Evolutionary conservation across 2,888 invertebrate genomes (phyloP).

Genomic region (Pachliopta kotzebuea): DNA sequence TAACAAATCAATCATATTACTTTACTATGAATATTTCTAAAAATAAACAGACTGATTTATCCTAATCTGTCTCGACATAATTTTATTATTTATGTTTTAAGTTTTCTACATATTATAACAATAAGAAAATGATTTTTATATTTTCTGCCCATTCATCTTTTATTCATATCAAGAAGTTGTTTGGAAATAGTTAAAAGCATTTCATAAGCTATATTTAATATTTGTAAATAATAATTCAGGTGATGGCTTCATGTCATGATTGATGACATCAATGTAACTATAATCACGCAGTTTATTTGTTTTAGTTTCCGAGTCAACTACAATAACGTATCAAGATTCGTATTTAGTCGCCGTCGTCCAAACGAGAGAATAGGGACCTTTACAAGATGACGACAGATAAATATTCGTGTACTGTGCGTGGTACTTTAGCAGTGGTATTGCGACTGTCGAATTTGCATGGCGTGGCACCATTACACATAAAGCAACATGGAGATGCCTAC

Average conservation of each 20-base stretch:
- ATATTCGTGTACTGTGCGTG: conserved; percentile 8
- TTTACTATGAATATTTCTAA: no score
- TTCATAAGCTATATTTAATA: not conserved
- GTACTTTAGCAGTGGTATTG: conserved; percentile 3
- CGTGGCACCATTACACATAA: conserved; percentile 5
- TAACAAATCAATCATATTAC: no score
- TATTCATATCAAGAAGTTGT: not conserved
- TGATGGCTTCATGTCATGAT: not conserved
- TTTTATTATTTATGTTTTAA: no score
- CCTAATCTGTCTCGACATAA: no score
- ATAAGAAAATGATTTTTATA: no score
- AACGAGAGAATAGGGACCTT: not conserved
- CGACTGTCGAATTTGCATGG: conserved; percentile 16
- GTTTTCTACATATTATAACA: no score
- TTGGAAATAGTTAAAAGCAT: not conserved
- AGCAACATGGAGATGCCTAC: conserved; percentile 7
- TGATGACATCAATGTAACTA: not conserved
- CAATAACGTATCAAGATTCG: not conserved
- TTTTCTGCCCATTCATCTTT: not conserved
- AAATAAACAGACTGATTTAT: no score
- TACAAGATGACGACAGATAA: not conserved
- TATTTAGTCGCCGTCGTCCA: not conserved
- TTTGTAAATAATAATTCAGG: not conserved
- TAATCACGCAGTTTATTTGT: not conserved
- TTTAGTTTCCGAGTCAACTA: no score